These are phyloP conservation scores for Cactoblastis cactorum DNA, from an alignment of 2,888 invertebrate species.

Conservation along the genomic window DNA sequence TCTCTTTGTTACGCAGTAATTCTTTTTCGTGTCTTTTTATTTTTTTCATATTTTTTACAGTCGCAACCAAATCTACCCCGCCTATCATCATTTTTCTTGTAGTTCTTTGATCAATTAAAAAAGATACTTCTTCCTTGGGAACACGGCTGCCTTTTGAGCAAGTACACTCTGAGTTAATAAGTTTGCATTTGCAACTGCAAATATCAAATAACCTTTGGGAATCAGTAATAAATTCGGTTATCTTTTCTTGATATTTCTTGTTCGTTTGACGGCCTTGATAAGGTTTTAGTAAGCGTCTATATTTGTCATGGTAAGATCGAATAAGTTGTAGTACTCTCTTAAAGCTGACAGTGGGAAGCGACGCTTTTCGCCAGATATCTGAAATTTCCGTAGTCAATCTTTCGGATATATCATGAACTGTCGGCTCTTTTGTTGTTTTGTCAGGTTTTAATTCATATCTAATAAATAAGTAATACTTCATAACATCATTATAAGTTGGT, in stretches of 20 bases:
- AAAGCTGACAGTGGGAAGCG: slow-evolving; percentile 13
- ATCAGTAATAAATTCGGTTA: slow-evolving; percentile 6
- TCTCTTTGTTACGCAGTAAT: slow-evolving; percentile 9
- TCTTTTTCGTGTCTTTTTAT: slow-evolving; percentile 12
- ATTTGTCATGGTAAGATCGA: slow-evolving; percentile 14
- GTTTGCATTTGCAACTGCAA: no score
- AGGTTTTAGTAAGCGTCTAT: slow-evolving; percentile 13
- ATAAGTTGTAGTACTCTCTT: slow-evolving; percentile 13
- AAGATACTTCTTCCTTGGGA: slow-evolving; percentile 10
- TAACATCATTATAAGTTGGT: slow-evolving; percentile 4
- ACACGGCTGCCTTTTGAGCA: slow-evolving; percentile 8
- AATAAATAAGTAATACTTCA: slow-evolving; percentile 6
- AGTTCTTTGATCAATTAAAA: slow-evolving; percentile 11
- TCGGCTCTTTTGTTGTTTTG: slow-evolving; percentile 13
- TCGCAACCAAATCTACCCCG: slow-evolving; percentile 11
- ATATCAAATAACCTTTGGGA: slow-evolving; percentile 15
- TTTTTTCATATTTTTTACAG: slow-evolving; percentile 14
- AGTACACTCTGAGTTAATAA: slow-evolving; percentile 9
- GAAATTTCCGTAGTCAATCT: slow-evolving; percentile 4
- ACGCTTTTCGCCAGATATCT: slow-evolving; percentile 13
- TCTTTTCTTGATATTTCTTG: slow-evolving; percentile 15
- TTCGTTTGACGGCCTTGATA: slow-evolving; percentile 17
- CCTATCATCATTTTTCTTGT: slow-evolving; percentile 15
- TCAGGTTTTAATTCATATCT: slow-evolving; percentile 14
- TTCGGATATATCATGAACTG: slow-evolving; percentile 14